A percentile compares a stretch with the other conserved stretches of the same genome.
phyloP scores from a whole-genome alignment of 1,140 invertebrate species.

The Panagrolaimus sp. region DNA sequence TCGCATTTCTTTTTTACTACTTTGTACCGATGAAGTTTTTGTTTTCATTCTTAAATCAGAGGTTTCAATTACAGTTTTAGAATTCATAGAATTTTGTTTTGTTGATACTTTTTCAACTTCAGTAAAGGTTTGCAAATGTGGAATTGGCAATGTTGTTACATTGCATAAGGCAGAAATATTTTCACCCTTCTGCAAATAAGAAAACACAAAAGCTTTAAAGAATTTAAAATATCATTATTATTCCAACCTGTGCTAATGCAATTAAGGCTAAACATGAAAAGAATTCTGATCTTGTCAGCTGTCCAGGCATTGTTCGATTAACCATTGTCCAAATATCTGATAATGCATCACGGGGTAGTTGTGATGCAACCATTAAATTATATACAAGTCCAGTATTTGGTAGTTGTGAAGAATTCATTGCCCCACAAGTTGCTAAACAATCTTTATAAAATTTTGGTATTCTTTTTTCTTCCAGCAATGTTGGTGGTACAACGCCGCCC shows the following conservation, averaged over 20 bases:
- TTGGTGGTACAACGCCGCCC: conserved; percentile 43
- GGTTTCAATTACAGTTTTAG: background rate
- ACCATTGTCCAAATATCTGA: conserved; percentile 48
- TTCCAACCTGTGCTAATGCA: conserved; percentile 46
- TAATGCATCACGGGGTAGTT: conserved; percentile 32
- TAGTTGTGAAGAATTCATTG: conserved; percentile 25
- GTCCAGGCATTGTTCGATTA: conserved; percentile 38
- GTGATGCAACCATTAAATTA: conserved; percentile 40
- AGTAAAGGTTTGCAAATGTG: conserved; percentile 12
- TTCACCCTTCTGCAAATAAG: conserved; percentile 6
- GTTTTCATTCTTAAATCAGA: background rate
- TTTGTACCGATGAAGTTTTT: background rate
- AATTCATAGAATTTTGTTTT: no score
- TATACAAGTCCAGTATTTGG: conserved; percentile 47
- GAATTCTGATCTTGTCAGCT: conserved; percentile 48
- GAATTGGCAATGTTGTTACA: conserved; percentile 3
- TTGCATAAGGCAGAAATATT: background rate
- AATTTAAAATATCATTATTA: background rate
- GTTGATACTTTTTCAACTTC: background rate
- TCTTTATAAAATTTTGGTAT: conserved; percentile 49
- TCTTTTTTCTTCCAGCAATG: conserved; percentile 40
- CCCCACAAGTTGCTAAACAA: conserved; percentile 42
- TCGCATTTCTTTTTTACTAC: background rate
- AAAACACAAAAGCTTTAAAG: background rate
- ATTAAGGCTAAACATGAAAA: conserved; percentile 48